These are phyloP conservation scores for Athene noctua DNA, from an alignment of 2,113 vertebrate genomes.

Conservation along the genomic window DNA sequence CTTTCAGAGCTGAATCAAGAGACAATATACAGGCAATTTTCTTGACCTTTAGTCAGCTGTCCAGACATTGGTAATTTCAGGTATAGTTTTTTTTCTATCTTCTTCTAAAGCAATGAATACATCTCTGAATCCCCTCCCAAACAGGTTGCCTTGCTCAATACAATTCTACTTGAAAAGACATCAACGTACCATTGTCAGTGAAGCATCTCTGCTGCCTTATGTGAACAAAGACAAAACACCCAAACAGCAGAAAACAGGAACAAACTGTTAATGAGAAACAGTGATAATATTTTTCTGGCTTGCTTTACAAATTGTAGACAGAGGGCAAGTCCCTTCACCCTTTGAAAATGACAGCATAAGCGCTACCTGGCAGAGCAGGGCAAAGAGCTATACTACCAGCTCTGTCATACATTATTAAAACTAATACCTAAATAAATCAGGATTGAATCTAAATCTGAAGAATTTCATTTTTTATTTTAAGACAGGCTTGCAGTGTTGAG, in stretches of 20 bases:
- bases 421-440: background rate
- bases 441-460: background rate
- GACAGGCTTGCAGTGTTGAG: background rate
- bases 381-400: background rate
- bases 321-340: background rate
- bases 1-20: background rate
- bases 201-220: background rate
- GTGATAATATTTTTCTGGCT: background rate
- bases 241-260: background rate
- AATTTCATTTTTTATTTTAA: background rate
- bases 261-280: background rate
- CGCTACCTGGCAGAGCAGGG: accelerated
- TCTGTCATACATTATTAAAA: background rate
- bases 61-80: background rate
- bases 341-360: background rate
- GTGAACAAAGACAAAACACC: background rate
- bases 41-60: background rate
- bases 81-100: background rate
- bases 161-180: background rate
- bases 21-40: background rate
- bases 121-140: background rate
- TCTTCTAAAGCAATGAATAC: background rate
- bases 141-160: background rate
- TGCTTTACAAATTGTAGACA: background rate
- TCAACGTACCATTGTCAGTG: background rate